phyloP scores from a whole-genome alignment of 2,888 invertebrate species.

The Cephalotes varians region DNA sequence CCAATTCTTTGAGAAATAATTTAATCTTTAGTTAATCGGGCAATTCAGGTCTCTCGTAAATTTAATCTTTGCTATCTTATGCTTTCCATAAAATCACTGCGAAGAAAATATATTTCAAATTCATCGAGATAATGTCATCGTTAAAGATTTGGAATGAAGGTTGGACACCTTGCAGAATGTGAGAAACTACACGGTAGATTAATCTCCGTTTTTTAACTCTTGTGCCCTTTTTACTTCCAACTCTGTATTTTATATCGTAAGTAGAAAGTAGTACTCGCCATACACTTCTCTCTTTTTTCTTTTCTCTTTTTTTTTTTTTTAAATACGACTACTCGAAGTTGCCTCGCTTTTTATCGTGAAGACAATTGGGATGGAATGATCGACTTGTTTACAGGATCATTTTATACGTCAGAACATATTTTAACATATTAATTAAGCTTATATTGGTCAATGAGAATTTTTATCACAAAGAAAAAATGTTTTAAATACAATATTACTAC shows the following conservation, averaged over 20 bases:
- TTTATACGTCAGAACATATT: slow-evolving; percentile 15
- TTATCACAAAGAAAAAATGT: neutral
- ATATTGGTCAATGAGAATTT: neutral
- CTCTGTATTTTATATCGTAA: slow-evolving; percentile 24
- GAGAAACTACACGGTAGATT: slow-evolving; percentile 38
- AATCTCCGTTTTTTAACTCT: slow-evolving; percentile 57
- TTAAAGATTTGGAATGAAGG: neutral
- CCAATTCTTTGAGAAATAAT: neutral
- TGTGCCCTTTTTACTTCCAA: slow-evolving; percentile 39
- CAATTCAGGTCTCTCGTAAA: neutral
- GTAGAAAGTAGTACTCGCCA: slow-evolving; percentile 26
- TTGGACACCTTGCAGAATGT: slow-evolving; percentile 18
- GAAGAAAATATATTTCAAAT: neutral
- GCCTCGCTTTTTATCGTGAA: slow-evolving; percentile 23
- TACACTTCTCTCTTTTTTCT: slow-evolving; percentile 5
- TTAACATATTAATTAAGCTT: neutral
- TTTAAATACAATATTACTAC: neutral
- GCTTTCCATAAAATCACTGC: neutral
- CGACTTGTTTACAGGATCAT: neutral
- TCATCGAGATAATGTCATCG: neutral
- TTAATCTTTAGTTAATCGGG: neutral
- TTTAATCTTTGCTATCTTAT: neutral
- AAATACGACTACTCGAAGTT: neutral
- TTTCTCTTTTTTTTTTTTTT: neutral
- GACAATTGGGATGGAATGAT: slow-evolving; percentile 5